phyloP scores from a whole-genome alignment of 2,113 vertebrate genomes.

The Muntiacus muntjak region DNA sequence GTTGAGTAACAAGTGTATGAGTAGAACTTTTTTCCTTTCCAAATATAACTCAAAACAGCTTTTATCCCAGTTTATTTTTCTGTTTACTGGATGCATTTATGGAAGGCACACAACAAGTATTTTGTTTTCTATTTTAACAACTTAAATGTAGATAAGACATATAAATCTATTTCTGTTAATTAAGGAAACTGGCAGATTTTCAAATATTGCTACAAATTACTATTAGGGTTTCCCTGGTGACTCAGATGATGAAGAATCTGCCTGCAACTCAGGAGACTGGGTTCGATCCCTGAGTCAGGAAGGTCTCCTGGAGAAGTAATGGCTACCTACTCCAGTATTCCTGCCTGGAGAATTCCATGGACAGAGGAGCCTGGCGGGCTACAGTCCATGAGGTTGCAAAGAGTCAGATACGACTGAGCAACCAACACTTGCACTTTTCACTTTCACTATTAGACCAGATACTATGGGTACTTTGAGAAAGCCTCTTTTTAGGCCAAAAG shows the following conservation, averaged over 20 bases:
- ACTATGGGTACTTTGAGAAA: background rate
- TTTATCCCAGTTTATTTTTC: conserved; percentile 95
- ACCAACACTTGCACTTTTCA: background rate
- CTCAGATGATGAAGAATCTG: background rate
- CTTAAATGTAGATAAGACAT: background rate
- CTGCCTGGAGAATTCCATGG: background rate
- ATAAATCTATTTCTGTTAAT: background rate
- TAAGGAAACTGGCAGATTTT: background rate
- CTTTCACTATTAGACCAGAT: background rate
- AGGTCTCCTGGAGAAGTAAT: background rate
- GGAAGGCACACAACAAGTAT: conserved; percentile 94
- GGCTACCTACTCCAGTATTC: background rate
- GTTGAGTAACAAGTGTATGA: conserved; percentile 32
- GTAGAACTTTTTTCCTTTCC: conserved; percentile 14
- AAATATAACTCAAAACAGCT: conserved; percentile 81
- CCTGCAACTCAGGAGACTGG: background rate
- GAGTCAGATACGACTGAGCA: background rate
- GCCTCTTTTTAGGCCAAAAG: background rate
- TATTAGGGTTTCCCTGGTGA: background rate
- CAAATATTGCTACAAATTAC: background rate
- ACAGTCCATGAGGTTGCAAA: background rate
- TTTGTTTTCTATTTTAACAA: conserved; percentile 48
- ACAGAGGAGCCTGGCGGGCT: background rate
- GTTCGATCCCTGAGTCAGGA: background rate
- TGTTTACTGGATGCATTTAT: conserved; percentile 90